A percentile compares a stretch with the other conserved stretches of the same genome.
Conservation (phyloP, 2,888 invertebrate species). For the Limenitis camilla region DNA sequence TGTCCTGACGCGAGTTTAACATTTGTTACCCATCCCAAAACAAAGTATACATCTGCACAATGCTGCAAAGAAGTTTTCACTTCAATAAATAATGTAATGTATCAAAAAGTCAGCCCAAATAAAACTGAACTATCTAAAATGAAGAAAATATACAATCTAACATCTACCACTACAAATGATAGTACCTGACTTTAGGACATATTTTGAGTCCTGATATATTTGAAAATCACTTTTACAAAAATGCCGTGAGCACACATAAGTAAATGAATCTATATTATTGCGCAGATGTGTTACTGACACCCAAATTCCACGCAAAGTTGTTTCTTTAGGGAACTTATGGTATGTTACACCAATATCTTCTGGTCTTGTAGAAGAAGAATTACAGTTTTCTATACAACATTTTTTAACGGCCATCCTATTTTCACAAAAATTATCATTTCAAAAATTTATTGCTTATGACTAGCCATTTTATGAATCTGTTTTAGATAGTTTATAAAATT, state of each 20-base stretch:
- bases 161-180: slow-evolving; percentile 17
- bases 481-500: background rate
- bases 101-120: slow-evolving; percentile 2
- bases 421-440: slow-evolving; percentile 12
- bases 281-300: slow-evolving; percentile 75
- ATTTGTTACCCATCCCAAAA: too few species aligned
- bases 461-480: background rate
- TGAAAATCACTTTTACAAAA: too few species aligned
- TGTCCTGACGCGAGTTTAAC: too few species aligned
- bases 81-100: background rate
- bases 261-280: slow-evolving; percentile 70
- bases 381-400: slow-evolving; percentile 78
- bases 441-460: background rate
- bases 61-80: too few species aligned
- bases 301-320: slow-evolving; percentile 77
- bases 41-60: too few species aligned
- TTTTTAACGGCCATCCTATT: slow-evolving; percentile 74
- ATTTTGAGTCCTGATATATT: slow-evolving; percentile 80
- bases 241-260: too few species aligned
- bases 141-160: background rate
- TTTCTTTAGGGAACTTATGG: slow-evolving; percentile 82
- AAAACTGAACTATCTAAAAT: slow-evolving; percentile 7
- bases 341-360: slow-evolving; percentile 82
- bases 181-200: slow-evolving; percentile 77
- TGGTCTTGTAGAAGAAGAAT: slow-evolving; percentile 74